Percentiles rank a stretch among this genome's conserved stretches.
Evolutionary conservation across 1,140 invertebrate species (phyloP).

Genomic region (Drosophila quadrilineata): DNA sequence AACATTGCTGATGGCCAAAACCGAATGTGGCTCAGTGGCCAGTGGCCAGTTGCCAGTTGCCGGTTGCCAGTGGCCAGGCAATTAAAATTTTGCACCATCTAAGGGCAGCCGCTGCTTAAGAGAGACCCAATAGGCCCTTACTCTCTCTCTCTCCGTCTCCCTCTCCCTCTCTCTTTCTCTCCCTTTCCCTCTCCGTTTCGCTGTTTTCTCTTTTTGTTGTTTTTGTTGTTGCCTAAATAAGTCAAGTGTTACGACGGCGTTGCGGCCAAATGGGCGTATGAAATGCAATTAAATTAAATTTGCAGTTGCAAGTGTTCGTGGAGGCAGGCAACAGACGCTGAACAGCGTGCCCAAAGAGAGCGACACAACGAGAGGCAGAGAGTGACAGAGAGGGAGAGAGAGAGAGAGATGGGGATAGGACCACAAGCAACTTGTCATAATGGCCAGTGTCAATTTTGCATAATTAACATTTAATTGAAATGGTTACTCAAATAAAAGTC

Average conservation of each 20-base stretch:
- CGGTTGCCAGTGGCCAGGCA: conserved; percentile 59
- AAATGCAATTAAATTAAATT: conserved; percentile 79
- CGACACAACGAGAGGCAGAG: neutral
- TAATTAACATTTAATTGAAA: conserved; percentile 76
- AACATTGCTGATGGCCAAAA: conserved; percentile 18
- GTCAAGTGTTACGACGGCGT: conserved; percentile 68
- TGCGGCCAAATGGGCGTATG: conserved; percentile 75
- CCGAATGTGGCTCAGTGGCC: conserved; percentile 54
- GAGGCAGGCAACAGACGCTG: conserved; percentile 19
- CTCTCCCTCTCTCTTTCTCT: neutral
- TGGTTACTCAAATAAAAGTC: too few relatives aligned
- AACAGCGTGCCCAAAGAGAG: neutral
- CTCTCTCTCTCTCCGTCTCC: neutral
- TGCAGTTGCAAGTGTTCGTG: conserved; percentile 55
- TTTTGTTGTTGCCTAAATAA: conserved; percentile 54
- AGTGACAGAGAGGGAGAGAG: neutral
- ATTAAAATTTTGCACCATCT: conserved; percentile 65
- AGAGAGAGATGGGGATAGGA: neutral
- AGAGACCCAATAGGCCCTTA: conserved; percentile 1
- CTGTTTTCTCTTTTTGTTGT: neutral
- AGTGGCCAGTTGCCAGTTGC: too few relatives aligned
- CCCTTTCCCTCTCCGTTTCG: too few relatives aligned
- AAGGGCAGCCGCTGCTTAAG: conserved; percentile 41
- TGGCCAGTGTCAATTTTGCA: conserved; percentile 71
- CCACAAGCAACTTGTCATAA: conserved; percentile 57